Evolutionary conservation across 2,797 vertebrate species (phyloP), one percentile per base, ranked within the genome.

Genomic region (Macropodus opercularis): DNA sequence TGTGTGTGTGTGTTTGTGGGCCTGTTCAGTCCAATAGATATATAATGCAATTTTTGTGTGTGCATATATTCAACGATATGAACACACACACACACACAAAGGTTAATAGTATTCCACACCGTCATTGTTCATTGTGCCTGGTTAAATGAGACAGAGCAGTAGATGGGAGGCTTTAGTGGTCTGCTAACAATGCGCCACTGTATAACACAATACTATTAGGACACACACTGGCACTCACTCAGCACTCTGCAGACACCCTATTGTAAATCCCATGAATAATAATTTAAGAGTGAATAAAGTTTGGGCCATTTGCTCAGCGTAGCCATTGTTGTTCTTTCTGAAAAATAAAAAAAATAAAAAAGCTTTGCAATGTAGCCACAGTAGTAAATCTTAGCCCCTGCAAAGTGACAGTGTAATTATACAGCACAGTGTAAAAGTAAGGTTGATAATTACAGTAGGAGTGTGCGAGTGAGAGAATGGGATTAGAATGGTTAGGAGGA

Each of bases 261-360:
- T 82, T 82, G 79, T 84, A 60, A 79, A 73, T 38, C 58, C 72
- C 15, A 79, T 83, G 85, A 88, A 88, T 88, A 86, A 79, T 84
- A 75, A 85, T 84, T 70, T 50, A 75, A 57, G 63, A 70, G 51
- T 41, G 64, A 81, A 77, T 72, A 73, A 84, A 81, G 73, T 87
- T 83, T 69, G 65, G 48, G 60, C 27, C 17, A 8, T 52, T 68
- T 4, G 17, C 35, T 65, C 6, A 5, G 52, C 2, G 8, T 44
- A 53, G 53, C 52, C 40, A 56, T 75, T 71, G 64, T 85, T 80
- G 61, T 69, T 77, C 42, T 39, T 39, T 53, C 41, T 58, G 60
- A 63, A 58, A 47, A 64, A 69, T 58, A 4, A 22, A 51, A 26
- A 46, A n/a, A 35, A 48, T 7, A 21, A 44, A 67, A 64, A 67